Evolutionary conservation across 2,888 invertebrate genomes (phyloP).

Genomic region (Diaphora mendica): DNA sequence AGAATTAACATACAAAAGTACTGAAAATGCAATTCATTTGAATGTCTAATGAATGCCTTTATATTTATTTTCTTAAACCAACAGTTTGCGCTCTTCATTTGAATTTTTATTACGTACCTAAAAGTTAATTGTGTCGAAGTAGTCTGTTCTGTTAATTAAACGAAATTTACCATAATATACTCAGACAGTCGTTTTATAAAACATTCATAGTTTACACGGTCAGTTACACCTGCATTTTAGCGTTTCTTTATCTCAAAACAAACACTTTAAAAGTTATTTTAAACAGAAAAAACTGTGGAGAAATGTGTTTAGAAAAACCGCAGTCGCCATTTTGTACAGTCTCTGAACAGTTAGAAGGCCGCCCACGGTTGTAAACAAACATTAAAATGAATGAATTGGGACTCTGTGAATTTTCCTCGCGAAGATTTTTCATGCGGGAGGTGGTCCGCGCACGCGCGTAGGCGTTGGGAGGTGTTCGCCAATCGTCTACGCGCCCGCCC

Average conservation of each 20-base stretch:
- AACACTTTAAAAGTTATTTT: not conserved
- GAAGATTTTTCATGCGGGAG: constrained; percentile 77
- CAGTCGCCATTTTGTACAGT: constrained; percentile 69
- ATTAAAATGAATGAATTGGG: constrained; percentile 68
- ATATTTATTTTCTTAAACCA: constrained; percentile 65
- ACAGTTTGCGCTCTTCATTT: constrained; percentile 59
- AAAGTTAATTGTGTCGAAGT: constrained; percentile 50
- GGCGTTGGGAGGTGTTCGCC: constrained; percentile 87
- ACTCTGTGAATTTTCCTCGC: constrained; percentile 70
- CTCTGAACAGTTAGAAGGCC: constrained; percentile 63
- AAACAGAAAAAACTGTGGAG: constrained; percentile 7
- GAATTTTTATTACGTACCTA: constrained; percentile 60
- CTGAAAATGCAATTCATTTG: constrained; percentile 79
- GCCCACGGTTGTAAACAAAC: constrained; percentile 73
- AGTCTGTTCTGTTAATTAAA: constrained; percentile 42
- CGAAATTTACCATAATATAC: constrained; percentile 41
- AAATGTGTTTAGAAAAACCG: constrained; percentile 51
- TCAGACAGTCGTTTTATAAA: constrained; percentile 27
- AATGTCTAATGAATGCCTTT: constrained; percentile 72
- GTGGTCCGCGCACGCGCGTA: constrained; percentile 80
- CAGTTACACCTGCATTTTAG: constrained; percentile 5
- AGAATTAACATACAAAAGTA: constrained; percentile 84
- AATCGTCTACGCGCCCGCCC: constrained; percentile 81
- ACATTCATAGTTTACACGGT: constrained; percentile 10
- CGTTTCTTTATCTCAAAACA: constrained; percentile 7